Conservation (phyloP, 2,113 vertebrate species). For the Tympanuchus pallidicinctus region DNA sequence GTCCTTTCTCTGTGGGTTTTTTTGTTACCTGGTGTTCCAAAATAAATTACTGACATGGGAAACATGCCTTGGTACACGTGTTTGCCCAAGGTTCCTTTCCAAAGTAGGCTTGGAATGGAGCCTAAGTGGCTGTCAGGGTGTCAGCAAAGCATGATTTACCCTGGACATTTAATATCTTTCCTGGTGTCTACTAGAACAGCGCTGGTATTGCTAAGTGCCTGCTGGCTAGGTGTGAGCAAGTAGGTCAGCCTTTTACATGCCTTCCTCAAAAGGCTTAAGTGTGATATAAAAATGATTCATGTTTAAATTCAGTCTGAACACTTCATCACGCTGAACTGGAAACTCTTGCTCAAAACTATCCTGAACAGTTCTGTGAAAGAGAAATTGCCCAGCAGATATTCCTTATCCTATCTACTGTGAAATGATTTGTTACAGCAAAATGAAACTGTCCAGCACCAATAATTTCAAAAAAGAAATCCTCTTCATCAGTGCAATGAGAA, state of each 20-base stretch:
- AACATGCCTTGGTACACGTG: accelerated
- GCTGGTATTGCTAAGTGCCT: background rate
- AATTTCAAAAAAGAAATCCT: slow-evolving; percentile 24
- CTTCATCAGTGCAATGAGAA: slow-evolving; percentile 32
- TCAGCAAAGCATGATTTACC: background rate
- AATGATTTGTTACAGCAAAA: slow-evolving; percentile 42
- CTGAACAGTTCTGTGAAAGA: background rate
- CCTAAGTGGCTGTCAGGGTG: background rate
- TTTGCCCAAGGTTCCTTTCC: background rate
- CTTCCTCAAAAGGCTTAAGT: background rate
- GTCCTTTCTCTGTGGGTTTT: background rate
- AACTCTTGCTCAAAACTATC: background rate
- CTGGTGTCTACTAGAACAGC: background rate
- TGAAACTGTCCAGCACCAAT: slow-evolving; percentile 24
- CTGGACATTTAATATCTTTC: background rate
- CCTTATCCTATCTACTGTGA: background rate
- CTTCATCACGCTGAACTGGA: background rate
- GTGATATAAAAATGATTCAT: background rate
- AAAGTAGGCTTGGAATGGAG: background rate
- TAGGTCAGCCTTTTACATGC: background rate
- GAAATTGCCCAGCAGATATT: background rate
- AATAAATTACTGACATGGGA: background rate
- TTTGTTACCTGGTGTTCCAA: background rate
- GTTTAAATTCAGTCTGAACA: background rate
- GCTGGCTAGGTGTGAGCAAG: background rate